These are phyloP conservation scores for Brachionus rubens DNA, from an alignment of 1,140 invertebrate species.

Conservation along the genomic window DNA sequence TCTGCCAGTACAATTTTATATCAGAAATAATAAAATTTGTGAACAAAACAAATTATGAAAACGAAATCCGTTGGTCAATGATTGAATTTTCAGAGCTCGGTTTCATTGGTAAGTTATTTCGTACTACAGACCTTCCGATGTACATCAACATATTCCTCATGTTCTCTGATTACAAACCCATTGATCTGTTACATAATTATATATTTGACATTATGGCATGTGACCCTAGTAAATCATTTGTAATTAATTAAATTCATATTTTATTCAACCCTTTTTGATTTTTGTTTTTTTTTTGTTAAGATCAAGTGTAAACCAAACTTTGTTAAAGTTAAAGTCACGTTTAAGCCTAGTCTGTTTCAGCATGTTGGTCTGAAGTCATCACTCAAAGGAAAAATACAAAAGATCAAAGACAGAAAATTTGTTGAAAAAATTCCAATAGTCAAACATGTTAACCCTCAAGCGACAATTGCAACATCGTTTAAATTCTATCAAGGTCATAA, in stretches of 20 bases:
- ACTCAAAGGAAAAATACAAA: slow-evolving; percentile 91
- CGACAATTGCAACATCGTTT: slow-evolving; percentile 72
- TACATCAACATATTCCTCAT: slow-evolving; percentile 87
- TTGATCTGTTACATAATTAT: slow-evolving; percentile 90
- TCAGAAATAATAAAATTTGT: slow-evolving; percentile 83
- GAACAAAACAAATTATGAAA: slow-evolving; percentile 70
- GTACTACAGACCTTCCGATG: slow-evolving; percentile 78
- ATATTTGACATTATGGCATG: slow-evolving; percentile 85
- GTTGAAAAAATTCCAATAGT: slow-evolving; percentile 78
- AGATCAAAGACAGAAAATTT: slow-evolving; percentile 89
- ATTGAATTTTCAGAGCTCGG: slow-evolving; percentile 84
- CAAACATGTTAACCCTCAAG: slow-evolving; percentile 69
- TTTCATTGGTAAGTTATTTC: slow-evolving; percentile 76
- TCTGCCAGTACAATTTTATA: slow-evolving; percentile 78
- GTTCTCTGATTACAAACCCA: slow-evolving; percentile 91
- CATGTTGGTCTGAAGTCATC: slow-evolving; percentile 92
- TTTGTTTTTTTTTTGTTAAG: slow-evolving; percentile 71
- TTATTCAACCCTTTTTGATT: neutral
- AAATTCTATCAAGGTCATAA: slow-evolving; percentile 79
- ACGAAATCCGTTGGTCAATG: slow-evolving; percentile 73
- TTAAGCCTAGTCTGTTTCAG: slow-evolving; percentile 88
- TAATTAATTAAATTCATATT: slow-evolving; percentile 49
- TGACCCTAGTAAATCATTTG: slow-evolving; percentile 61
- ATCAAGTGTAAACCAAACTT: slow-evolving; percentile 54
- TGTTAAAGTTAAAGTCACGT: slow-evolving; percentile 60